Evolutionary conservation across 2,113 vertebrate genomes (phyloP).

Genomic region (Phylloscopus trochiloides): DNA sequence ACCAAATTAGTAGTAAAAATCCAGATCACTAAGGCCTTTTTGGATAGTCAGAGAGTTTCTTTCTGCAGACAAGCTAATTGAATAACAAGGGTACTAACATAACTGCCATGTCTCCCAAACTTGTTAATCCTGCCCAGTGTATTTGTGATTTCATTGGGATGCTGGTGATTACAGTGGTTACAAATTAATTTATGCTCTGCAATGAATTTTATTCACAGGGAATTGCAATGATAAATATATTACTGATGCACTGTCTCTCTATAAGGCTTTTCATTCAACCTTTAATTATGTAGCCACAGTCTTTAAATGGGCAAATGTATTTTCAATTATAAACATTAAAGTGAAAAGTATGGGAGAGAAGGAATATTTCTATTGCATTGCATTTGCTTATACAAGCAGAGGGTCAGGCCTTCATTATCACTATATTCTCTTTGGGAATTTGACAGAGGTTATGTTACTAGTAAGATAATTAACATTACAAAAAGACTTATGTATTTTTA

Average conservation of each 20-base stretch:
- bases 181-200: conserved; percentile 32
- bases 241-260: neutral
- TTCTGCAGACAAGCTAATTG: neutral
- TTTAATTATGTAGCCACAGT: neutral
- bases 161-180: neutral
- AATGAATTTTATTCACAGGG: neutral
- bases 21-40: neutral
- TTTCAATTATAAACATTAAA: neutral
- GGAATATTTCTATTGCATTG: neutral
- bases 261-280: neutral
- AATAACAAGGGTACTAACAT: neutral
- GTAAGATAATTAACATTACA: neutral
- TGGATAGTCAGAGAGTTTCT: neutral
- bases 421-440: neutral
- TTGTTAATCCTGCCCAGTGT: conserved; percentile 15
- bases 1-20: neutral
- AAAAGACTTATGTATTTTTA: neutral
- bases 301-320: neutral
- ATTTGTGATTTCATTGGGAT: conserved; percentile 28
- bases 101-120: neutral
- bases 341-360: neutral
- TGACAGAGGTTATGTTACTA: neutral
- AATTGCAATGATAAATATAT: neutral
- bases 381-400: neutral
- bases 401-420: conserved; percentile 7